A percentile compares a stretch with the other conserved stretches of the same genome.
Conservation (phyloP, 2,888 invertebrate genomes). For the Sphaerophoria rueppellii region DNA sequence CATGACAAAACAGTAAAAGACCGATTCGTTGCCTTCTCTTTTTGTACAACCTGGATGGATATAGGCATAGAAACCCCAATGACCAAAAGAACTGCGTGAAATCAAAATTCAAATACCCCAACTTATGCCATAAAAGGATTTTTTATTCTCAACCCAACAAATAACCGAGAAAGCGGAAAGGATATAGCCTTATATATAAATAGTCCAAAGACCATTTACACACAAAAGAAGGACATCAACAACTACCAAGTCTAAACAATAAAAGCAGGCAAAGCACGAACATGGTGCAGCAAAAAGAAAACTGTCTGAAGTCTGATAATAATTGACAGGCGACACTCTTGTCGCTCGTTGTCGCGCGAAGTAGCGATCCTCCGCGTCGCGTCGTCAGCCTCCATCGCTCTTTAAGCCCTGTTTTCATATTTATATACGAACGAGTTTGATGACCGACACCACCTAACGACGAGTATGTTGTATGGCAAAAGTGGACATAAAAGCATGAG, state of each 20-base stretch:
- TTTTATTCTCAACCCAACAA: constrained; percentile 1
- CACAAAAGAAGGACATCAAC: constrained; percentile 17
- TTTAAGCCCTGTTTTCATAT: constrained; percentile 43
- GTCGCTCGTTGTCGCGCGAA: constrained; percentile 29
- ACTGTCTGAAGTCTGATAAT: constrained; percentile 62
- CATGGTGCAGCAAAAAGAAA: constrained; percentile 40
- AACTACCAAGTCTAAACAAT: not conserved
- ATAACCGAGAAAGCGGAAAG: too few relatives aligned
- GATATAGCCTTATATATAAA: too few relatives aligned
- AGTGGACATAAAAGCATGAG: not conserved
- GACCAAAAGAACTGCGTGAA: constrained; percentile 46
- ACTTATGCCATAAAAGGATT: constrained; percentile 63
- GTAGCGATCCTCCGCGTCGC: not conserved
- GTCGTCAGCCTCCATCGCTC: too few relatives aligned
- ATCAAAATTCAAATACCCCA: constrained; percentile 66
- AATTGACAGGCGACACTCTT: constrained; percentile 62
- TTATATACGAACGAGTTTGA: not conserved
- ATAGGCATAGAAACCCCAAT: not conserved
- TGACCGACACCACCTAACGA: too few relatives aligned
- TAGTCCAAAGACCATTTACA: not conserved
- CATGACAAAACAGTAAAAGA: too few relatives aligned
- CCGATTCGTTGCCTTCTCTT: too few relatives aligned
- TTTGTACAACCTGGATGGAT: too few relatives aligned
- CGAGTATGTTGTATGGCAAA: not conserved
- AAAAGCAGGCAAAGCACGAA: not conserved